Percentiles rank a stretch among this genome's conserved stretches.
Evolutionary conservation across 2,113 vertebrate species (phyloP).

Genomic region (Sorex fumeus): DNA sequence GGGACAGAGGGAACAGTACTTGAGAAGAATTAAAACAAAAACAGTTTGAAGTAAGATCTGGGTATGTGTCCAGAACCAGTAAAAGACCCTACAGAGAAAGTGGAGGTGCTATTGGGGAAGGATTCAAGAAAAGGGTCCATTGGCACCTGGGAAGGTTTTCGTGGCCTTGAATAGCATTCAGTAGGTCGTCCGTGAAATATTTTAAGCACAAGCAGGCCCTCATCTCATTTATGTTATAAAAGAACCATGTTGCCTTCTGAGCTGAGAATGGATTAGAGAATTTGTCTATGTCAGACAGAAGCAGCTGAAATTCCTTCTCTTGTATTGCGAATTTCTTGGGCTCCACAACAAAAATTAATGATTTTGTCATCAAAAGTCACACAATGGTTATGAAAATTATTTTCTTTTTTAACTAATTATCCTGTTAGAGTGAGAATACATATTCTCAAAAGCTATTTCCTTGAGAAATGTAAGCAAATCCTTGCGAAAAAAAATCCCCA

Average conservation of each 20-base stretch:
- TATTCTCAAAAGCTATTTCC: slow-evolving; percentile 45
- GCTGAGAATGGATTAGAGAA: neutral
- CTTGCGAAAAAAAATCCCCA: neutral
- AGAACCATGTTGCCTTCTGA: neutral
- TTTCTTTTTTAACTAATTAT: slow-evolving; percentile 24
- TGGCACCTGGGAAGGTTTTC: neutral
- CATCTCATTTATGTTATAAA: slow-evolving; percentile 48
- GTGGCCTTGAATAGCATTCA: neutral
- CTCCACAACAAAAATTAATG: slow-evolving; percentile 21
- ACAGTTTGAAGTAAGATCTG: neutral
- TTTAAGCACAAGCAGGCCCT: neutral
- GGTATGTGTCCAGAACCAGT: neutral
- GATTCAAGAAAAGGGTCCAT: neutral
- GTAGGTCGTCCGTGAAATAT: neutral
- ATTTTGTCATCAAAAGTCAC: slow-evolving; percentile 36
- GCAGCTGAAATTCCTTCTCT: slow-evolving; percentile 24
- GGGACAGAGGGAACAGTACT: neutral
- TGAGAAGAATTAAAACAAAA: neutral
- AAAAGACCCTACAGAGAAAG: neutral
- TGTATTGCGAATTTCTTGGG: slow-evolving; percentile 52
- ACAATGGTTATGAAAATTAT: slow-evolving; percentile 54
- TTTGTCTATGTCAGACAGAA: slow-evolving; percentile 55
- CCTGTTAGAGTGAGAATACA: slow-evolving; percentile 25
- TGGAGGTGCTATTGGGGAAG: neutral
- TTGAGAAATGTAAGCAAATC: slow-evolving; percentile 73